Base-by-base conservation (phyloP, 1,140 invertebrate genomes). In the Oscheius sp. region DNA sequence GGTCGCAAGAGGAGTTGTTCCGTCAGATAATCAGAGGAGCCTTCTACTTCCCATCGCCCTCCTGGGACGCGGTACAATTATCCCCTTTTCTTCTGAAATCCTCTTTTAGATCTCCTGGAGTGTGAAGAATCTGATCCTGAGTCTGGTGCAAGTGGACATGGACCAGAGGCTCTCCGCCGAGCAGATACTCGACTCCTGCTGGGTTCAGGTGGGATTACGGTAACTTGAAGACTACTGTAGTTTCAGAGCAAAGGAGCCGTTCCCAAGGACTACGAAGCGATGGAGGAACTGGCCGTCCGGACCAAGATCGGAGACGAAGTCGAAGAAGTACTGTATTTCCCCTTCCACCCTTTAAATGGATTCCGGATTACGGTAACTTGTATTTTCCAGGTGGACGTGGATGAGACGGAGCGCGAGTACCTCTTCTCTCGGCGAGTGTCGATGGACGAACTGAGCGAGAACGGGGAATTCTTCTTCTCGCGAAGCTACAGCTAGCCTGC, bases 341-440 rank as follows among this genome's bases (percentile, higher is more conserved):
- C 28, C 15, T 59, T 18, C 15, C 26, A 59, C 15, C 26, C 15
- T 15, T 59, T 26, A 15, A 15, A 18, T 26, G 15, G 15, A n/a
- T 20, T n/a, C 15, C 28, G 15, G 26, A 15, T 15, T 18, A 18
- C 55, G 26, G 15, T 67, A 58, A 13, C 7, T 29, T 64, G 35
- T n/a, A n/a, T 31, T 63, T 63, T 42, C 10, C 0, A 63, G 32
- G 32, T 32, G 13, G 32, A 63, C 18, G 35, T 74, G 23, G 72
- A 74, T n/a, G 75, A 76, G 32, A 76, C 75, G 0, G 49, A 78
- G 7, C 55, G 64, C 23, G 75, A 76, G 58, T 76, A 76, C 71
- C 75, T 49, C 49, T 78, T 36, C 4, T 75, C 72, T 49, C 49
- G 75, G 13, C 65, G 75, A 46, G 66, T 71, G 0, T 63, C 52